These are phyloP conservation scores for Apostichopus parvimensis DNA, from an alignment of 35 echinoderm and acorn worm species.

Conservation along the genomic window DNA sequence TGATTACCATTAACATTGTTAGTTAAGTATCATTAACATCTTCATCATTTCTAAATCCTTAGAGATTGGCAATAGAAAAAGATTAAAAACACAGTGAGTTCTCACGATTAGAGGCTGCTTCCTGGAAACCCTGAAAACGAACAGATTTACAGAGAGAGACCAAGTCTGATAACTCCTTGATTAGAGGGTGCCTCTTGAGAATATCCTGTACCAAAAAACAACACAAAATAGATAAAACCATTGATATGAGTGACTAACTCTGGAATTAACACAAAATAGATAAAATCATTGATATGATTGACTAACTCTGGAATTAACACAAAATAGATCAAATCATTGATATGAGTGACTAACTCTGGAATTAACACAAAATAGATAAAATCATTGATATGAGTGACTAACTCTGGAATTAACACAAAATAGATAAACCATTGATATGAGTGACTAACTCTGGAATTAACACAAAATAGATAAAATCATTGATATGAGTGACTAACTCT, in stretches of 20 bases:
- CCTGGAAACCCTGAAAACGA: conserved; percentile 88
- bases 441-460: not conserved
- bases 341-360: not conserved
- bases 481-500: not conserved
- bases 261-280: not conserved
- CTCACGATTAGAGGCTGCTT: conserved; percentile 83
- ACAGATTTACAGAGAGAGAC: conserved; percentile 96
- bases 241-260: not conserved
- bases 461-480: not conserved
- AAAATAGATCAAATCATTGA: not conserved
- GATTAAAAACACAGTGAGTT: not conserved
- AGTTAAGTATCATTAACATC: too few relatives aligned
- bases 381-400: not conserved
- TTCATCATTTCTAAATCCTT: not conserved
- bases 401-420: not conserved
- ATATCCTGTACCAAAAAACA: conserved; percentile 59
- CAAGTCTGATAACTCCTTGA: conserved; percentile 87
- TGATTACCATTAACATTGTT: too few relatives aligned
- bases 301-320: too few relatives aligned
- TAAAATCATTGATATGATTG: not conserved
- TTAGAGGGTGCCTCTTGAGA: conserved; percentile 74
- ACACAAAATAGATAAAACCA: not conserved
- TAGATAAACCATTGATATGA: not conserved
- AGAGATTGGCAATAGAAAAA: not conserved
- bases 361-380: not conserved